phyloP scores from a whole-genome alignment of 2,888 invertebrate species.

The Aradus depressus region DNA sequence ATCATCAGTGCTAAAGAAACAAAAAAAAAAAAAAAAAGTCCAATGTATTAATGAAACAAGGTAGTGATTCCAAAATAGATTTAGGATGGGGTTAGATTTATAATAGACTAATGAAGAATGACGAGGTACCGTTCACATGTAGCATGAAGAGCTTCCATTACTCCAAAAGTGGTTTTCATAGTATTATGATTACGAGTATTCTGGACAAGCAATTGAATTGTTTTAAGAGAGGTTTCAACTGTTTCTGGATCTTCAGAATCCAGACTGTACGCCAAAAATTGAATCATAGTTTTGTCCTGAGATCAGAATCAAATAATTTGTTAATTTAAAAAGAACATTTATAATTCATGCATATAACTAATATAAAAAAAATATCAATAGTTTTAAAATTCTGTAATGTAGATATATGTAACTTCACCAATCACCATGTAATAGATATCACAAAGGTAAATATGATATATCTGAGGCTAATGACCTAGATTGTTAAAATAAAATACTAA shows the following conservation, averaged over 20 bases:
- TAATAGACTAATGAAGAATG: not conserved
- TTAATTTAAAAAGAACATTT: not conserved
- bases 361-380: not conserved
- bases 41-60: not conserved
- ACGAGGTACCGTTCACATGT: constrained; percentile 12
- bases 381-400: not conserved
- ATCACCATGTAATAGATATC: too few species aligned
- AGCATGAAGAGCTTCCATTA: constrained; percentile 19
- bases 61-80: not conserved
- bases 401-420: too few species aligned
- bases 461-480: too few species aligned
- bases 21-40: not conserved
- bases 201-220: constrained; percentile 17
- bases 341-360: not conserved
- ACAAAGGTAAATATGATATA: too few species aligned
- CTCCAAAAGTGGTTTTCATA: constrained; percentile 19
- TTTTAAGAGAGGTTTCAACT: constrained; percentile 17
- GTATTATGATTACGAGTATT: constrained; percentile 10
- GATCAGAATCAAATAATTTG: not conserved
- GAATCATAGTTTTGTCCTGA: constrained; percentile 34
- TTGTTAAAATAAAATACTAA: not conserved
- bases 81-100: not conserved
- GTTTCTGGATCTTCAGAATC: constrained; percentile 20
- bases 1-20: constrained; percentile 2
- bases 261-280: constrained; percentile 41